Evolutionary conservation across 2,888 invertebrate genomes (phyloP).

Genomic region (Tridacna gigas): DNA sequence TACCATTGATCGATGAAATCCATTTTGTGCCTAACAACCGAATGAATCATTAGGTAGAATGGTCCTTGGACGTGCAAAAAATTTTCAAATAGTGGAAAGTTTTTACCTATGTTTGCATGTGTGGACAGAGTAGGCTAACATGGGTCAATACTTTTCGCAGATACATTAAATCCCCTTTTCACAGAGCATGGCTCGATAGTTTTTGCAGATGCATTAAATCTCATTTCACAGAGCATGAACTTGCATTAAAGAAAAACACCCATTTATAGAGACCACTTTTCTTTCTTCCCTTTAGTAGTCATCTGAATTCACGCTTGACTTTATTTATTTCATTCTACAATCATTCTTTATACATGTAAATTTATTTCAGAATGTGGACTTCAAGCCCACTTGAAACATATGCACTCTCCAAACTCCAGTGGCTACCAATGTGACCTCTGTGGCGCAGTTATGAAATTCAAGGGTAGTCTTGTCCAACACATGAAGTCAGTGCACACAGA

Average conservation of each 20-base stretch:
- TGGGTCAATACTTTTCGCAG: too few relatives aligned
- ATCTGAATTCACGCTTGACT: not conserved
- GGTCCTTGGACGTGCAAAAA: too few relatives aligned
- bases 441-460: conserved; percentile 37
- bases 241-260: not conserved
- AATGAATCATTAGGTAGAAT: too few relatives aligned
- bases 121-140: too few relatives aligned
- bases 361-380: conserved; percentile 36
- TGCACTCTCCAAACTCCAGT: conserved; percentile 15
- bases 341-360: too few relatives aligned
- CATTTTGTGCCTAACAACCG: too few relatives aligned
- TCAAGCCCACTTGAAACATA: conserved; percentile 19
- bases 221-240: not conserved
- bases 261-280: not conserved
- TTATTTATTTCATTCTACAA: not conserved
- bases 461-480: conserved; percentile 43
- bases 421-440: conserved; percentile 48
- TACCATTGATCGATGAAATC: too few relatives aligned
- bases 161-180: too few relatives aligned
- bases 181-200: too few relatives aligned
- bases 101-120: too few relatives aligned
- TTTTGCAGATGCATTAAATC: not conserved
- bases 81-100: too few relatives aligned
- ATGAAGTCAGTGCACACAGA: conserved; percentile 47
- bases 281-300: not conserved